A percentile compares a stretch with the other conserved stretches of the same genome.
Conservation (phyloP, 2,113 vertebrate species). For the Podarcis cretensis region DNA sequence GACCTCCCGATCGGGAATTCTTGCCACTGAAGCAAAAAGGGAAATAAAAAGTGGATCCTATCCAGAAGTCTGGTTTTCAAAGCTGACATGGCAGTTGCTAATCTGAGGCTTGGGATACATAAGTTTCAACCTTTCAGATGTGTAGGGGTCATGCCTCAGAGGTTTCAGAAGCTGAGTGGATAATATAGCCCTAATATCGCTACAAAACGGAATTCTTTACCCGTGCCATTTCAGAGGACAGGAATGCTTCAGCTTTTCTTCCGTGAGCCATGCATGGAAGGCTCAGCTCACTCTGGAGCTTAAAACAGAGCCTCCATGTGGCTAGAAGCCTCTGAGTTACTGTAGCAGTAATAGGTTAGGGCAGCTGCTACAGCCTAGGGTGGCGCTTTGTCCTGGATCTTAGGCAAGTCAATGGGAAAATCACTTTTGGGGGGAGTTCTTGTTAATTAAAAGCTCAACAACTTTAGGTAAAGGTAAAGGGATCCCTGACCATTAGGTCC, state of each 20-base stretch:
- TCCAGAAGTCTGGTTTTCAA: conserved; percentile 5
- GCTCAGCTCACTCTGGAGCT: neutral
- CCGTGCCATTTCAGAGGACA: neutral
- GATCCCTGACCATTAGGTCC: too few species aligned
- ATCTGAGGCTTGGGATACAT: neutral
- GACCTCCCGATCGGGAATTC: neutral
- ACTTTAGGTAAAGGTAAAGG: too few species aligned
- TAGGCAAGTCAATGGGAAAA: too few species aligned
- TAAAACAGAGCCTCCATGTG: neutral
- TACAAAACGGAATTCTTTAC: neutral
- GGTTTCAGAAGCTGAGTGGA: neutral
- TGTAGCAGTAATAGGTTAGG: neutral
- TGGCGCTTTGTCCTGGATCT: too few species aligned
- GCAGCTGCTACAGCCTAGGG: neutral
- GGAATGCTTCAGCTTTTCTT: too few species aligned
- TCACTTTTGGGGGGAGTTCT: too few species aligned
- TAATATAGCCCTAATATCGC: neutral
- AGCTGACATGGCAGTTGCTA: conserved; percentile 14
- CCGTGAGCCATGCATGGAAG: neutral
- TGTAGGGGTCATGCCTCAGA: accelerated
- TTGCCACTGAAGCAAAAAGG: conserved; percentile 1
- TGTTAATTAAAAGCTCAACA: too few species aligned
- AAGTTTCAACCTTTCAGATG: neutral
- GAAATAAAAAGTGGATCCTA: conserved; percentile 28
- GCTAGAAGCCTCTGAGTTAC: neutral